Evolutionary conservation across 2,113 vertebrate species (phyloP), one percentile per base, ranked within the genome.

Genomic region (Corythornis vintsioides): DNA sequence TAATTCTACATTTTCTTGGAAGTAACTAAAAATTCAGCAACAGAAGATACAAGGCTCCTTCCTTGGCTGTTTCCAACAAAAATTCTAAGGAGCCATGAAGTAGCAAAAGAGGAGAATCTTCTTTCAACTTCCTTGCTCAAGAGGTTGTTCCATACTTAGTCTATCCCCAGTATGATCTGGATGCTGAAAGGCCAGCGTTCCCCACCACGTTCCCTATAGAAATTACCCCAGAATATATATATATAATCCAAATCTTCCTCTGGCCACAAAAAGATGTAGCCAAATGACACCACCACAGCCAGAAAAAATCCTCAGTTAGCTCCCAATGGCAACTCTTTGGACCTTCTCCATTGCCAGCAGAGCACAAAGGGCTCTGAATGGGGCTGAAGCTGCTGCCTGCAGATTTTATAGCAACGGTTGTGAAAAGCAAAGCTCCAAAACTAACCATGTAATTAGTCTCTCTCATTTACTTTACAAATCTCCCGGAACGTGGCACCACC

Each of bases 341-440:
- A 64, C 16, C 6, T 14, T 69, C 47, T 73, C 26, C 11, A 3
- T 22, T 47, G 38, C n/a, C 78, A 73, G 50, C 33, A 65, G 45
- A 65, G 53, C 40, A 67, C 60, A 53, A 48, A 42, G 11, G 8
- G 4, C 21, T 86, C 60, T 1, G 2, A 75, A 47, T 13, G 11
- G 3, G 20, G 21, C 31, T 72, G 43, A 60, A 72, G 53, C 15
- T 67, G 5, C 67, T 92, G 52, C 31, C 64, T 87, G 59, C 12
- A 82, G 59, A 38, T 81, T 88, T 90, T 78, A 63, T 15, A 73
- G 45, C 40, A 72, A 59, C 12, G 18, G 5, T 2, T 65, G 42
- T 33, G 60, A 33, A 87, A 93, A 94, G 25, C 11, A 69, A 91
- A 83, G 33, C 25, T 86, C 38, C 78, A 82, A 67, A 93, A 71